Evolutionary conservation across 2,797 vertebrate genomes (phyloP).

Genomic region (Geotrypetes seraphini): DNA sequence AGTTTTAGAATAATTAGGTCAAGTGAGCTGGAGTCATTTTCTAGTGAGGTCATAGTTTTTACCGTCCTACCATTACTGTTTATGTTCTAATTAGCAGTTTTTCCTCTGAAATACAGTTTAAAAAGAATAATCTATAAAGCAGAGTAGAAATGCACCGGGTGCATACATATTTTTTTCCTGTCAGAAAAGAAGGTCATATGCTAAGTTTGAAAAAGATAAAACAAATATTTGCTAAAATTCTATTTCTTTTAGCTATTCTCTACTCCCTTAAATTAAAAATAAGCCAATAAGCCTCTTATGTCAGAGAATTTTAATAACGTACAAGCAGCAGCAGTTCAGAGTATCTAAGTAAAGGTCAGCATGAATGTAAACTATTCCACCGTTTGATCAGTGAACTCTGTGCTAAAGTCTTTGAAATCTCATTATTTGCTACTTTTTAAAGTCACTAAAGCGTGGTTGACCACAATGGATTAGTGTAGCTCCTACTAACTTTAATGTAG

Average conservation of each 20-base stretch:
- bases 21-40: too few relatives aligned
- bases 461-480: not conserved
- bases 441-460: conserved; percentile 32
- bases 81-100: too few relatives aligned
- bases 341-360: conserved; percentile 48
- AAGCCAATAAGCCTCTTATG: not conserved
- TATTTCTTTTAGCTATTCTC: conserved; percentile 3
- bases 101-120: too few relatives aligned
- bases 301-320: conserved; percentile 40
- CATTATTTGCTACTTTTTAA: conserved; percentile 53
- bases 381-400: conserved; percentile 43
- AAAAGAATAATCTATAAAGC: too few relatives aligned
- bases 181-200: too few relatives aligned
- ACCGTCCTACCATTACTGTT: too few relatives aligned
- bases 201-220: too few relatives aligned
- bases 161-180: too few relatives aligned
- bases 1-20: too few relatives aligned
- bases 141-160: too few relatives aligned
- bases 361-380: conserved; percentile 42
- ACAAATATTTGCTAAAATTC: not conserved
- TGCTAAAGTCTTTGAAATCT: conserved; percentile 34
- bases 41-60: too few relatives aligned
- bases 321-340: conserved; percentile 38
- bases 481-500: too few relatives aligned
- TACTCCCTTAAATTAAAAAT: conserved; percentile 20